phyloP scores from a whole-genome alignment of 1,140 invertebrate species.

The Leptoteleia sp. region DNA sequence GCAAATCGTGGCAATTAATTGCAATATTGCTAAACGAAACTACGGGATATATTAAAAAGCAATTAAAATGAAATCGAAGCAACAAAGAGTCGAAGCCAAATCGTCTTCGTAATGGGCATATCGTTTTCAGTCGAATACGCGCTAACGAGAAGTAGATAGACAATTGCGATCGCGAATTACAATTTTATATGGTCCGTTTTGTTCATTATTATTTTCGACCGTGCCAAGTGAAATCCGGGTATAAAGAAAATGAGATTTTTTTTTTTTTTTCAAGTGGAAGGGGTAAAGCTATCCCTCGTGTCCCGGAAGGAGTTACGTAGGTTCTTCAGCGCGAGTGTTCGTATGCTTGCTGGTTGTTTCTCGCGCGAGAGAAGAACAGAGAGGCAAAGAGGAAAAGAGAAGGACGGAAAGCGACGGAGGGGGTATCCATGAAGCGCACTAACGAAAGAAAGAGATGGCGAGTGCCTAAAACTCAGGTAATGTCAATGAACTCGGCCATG shows the following conservation, averaged over 20 bases:
- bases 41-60: constrained; percentile 13
- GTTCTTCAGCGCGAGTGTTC: constrained; percentile 58
- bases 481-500: constrained; percentile 81
- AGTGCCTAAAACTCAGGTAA: constrained; percentile 80
- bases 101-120: too few species aligned
- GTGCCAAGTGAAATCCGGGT: constrained; percentile 46
- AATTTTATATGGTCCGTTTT: constrained; percentile 20
- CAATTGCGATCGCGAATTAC: constrained; percentile 2
- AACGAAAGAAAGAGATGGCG: constrained; percentile 73
- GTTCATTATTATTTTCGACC: too few species aligned
- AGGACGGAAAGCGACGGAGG: constrained; percentile 55
- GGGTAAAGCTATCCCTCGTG: constrained; percentile 60
- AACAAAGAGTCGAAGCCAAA: too few species aligned
- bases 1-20: constrained; percentile 12
- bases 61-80: constrained; percentile 11
- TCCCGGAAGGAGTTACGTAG: constrained; percentile 64
- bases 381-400: constrained; percentile 69
- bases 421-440: constrained; percentile 62
- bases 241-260: constrained; percentile 51
- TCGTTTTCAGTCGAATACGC: too few species aligned
- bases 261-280: constrained; percentile 23
- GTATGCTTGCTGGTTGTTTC: constrained; percentile 63
- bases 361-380: constrained; percentile 60
- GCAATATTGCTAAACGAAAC: background rate
- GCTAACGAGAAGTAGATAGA: background rate